Evolutionary conservation across 2,888 invertebrate genomes (phyloP).

Genomic region (Tolmerus cingulatus): DNA sequence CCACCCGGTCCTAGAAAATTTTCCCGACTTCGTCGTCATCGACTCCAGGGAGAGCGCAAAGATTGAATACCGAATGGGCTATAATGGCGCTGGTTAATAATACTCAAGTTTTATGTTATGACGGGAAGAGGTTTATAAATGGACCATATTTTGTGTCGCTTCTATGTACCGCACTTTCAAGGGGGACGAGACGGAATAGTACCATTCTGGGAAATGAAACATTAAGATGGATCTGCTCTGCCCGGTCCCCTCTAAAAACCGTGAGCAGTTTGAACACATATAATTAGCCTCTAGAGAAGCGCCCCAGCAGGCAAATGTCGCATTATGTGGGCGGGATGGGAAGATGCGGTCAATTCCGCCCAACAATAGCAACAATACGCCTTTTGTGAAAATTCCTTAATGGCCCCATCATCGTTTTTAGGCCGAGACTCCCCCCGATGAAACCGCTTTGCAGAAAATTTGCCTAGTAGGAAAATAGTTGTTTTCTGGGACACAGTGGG

Average conservation of each 20-base stretch:
- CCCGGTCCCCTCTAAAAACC: background rate
- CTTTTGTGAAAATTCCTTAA: constrained; percentile 24
- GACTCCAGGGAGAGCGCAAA: background rate
- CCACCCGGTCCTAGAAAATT: background rate
- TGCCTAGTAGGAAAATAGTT: background rate
- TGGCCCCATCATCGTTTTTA: constrained; percentile 13
- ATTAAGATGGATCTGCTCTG: constrained; percentile 31
- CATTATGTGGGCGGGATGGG: background rate
- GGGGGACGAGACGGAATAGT: background rate
- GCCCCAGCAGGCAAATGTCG: background rate
- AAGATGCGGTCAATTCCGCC: constrained; percentile 25
- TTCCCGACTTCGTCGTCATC: background rate
- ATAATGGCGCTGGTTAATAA: constrained; percentile 47
- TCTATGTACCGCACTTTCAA: background rate
- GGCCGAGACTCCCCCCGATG: background rate
- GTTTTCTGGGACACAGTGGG: background rate
- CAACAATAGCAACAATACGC: background rate
- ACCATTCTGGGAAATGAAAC: constrained; percentile 38
- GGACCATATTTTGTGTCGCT: constrained; percentile 34
- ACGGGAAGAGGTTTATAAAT: constrained; percentile 44
- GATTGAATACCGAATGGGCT: constrained; percentile 46
- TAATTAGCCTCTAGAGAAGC: constrained; percentile 30
- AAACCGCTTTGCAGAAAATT: background rate
- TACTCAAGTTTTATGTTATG: constrained; percentile 48
- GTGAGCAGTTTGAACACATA: background rate